Evolutionary conservation across 2,113 vertebrate species (phyloP).

Genomic region (Osmerus eperlanus): DNA sequence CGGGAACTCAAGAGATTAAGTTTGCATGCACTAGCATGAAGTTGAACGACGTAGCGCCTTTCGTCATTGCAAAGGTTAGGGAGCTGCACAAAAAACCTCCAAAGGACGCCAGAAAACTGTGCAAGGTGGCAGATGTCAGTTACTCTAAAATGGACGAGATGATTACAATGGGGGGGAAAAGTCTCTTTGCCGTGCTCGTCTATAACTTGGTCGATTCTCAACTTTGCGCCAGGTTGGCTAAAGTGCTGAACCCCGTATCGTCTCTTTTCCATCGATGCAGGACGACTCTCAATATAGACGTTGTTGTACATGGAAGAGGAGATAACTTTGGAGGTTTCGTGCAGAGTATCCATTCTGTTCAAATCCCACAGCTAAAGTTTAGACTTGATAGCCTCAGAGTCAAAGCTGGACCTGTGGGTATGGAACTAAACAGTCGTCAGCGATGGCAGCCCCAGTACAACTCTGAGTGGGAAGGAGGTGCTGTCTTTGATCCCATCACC

Average conservation of each 20-base stretch:
- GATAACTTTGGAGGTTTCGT: too few relatives aligned
- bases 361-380: too few relatives aligned
- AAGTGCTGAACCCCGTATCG: neutral
- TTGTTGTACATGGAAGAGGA: too few relatives aligned
- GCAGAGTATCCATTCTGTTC: too few relatives aligned
- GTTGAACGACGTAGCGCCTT: neutral
- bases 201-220: conserved; percentile 10
- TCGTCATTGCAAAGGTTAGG: neutral
- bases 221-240: conserved; percentile 11
- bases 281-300: too few relatives aligned
- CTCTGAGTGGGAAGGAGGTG: too few relatives aligned
- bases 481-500: neutral
- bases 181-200: neutral
- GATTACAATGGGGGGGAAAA: neutral
- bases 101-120: conserved; percentile 1
- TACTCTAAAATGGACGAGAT: conserved; percentile 4
- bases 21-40: neutral
- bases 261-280: conserved; percentile 2
- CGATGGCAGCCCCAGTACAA: neutral
- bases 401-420: too few relatives aligned
- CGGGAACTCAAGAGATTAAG: neutral
- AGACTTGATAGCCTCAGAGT: too few relatives aligned
- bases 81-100: conserved; percentile 6
- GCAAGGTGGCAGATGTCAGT: conserved; percentile 4
- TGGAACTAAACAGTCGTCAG: too few relatives aligned